phyloP scores from a whole-genome alignment of 2,797 vertebrate species.

The Harpagifer antarcticus region DNA sequence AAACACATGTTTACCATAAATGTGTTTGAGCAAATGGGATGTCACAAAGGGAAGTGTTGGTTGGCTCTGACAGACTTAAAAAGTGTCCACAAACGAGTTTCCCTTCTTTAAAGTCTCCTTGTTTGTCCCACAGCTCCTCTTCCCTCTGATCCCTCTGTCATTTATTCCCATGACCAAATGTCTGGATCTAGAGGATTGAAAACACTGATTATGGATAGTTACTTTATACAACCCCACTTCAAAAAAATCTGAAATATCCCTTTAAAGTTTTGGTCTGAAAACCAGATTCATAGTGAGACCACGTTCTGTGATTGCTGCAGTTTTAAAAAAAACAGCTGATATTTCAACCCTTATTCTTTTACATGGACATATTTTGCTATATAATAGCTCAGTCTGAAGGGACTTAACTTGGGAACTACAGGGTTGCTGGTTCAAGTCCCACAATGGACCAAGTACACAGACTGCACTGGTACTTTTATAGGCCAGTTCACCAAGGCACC shows the following conservation, averaged over 20 bases:
- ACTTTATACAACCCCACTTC: too few relatives aligned
- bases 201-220: too few relatives aligned
- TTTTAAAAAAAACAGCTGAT: not conserved
- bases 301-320: conserved; percentile 1
- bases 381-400: too few relatives aligned
- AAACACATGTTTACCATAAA: not conserved
- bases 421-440: too few relatives aligned
- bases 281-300: conserved; percentile 1
- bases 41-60: not conserved
- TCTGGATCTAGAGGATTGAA: conserved; percentile 1
- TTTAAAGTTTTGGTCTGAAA: conserved; percentile 28
- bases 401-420: too few relatives aligned
- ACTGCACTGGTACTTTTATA: too few relatives aligned
- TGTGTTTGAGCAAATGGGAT: not conserved
- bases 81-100: not conserved
- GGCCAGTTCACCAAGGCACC: too few relatives aligned
- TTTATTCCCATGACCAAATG: conserved; percentile 19
- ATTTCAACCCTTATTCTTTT: not conserved
- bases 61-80: conserved; percentile 14
- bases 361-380: not conserved
- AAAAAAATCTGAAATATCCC: too few relatives aligned
- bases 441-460: too few relatives aligned
- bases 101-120: conserved; percentile 11
- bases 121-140: conserved; percentile 1
- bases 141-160: conserved; percentile 6